Evolutionary conservation across 2,797 vertebrate species (phyloP), one percentile per base, ranked within the genome.

Genomic region (Anas bahamensis): DNA sequence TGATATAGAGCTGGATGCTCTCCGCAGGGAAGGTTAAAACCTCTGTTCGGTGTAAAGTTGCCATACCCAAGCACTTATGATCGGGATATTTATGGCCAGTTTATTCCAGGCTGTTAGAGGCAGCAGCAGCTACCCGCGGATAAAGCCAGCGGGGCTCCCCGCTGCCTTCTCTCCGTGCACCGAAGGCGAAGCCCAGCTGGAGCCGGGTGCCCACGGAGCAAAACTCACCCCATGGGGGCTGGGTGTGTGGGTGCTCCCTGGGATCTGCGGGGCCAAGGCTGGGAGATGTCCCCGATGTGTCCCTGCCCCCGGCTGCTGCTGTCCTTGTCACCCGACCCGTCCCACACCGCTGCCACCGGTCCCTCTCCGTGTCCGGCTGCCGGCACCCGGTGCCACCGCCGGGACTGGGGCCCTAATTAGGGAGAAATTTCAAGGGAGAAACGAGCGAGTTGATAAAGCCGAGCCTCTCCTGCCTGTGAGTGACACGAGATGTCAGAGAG

Each of bases 21-120:
- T 96, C 94, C 79, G 0, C 68, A 57, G 96, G 96, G 96, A 95
- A 96, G 96, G 94, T 93, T 95, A 96, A 95, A 96, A 95, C 95
- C 95, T 95, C 95, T 95, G 95, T 92, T 96, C 90, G 85, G 85
- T 89, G 89, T 93, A 95, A 96, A 95, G 97, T 94, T 96, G 90
- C 94, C 93, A 94, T 85, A 95, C 89, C 95, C 84, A 92, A 95
- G 94, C 90, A 93, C 88, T 95, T 97, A 96, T 76, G 89, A 94
- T 86, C 94, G 84, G 4, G 71, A 93, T 96, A 97, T 97, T 97
- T 97, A 96, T 96, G 92, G 86, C 92, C 81, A 92, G 90, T 96
- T 96, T 96, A 96, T 95, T 95, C 92, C 92, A 93, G 92, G 93
- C 94, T 88, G 87, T 97, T 96, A 96, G 95, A 97, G 86, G 88